phyloP scores from a whole-genome alignment of 2,797 vertebrate species.

The Botia kubotai region DNA sequence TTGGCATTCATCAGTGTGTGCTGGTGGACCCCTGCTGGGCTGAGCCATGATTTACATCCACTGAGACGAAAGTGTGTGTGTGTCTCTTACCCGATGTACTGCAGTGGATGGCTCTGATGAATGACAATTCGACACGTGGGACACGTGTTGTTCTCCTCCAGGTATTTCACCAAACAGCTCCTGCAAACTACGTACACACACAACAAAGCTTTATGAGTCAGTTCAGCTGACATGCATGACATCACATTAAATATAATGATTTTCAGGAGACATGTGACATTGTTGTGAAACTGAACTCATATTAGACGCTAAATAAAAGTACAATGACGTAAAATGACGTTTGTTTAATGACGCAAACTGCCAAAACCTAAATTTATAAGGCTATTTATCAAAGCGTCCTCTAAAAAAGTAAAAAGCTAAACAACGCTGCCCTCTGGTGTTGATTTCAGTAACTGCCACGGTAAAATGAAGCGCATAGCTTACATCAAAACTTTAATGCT shows the following conservation, averaged over 20 bases:
- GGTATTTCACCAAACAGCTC: constrained; percentile 97
- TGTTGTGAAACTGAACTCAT: not conserved
- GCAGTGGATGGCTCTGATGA: constrained; percentile 98
- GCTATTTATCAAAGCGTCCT: constrained; percentile 30
- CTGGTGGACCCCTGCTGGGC: constrained; percentile 43
- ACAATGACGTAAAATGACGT: not conserved
- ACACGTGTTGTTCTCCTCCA: constrained; percentile 99
- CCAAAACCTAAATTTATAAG: not conserved
- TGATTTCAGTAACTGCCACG: constrained; percentile 7
- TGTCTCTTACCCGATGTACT: constrained; percentile 93
- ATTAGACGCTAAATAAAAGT: not conserved
- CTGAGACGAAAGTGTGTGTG: not conserved
- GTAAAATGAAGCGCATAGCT: not conserved
- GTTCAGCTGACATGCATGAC: not conserved
- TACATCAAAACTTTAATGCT: not conserved
- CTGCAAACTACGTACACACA: constrained; percentile 88
- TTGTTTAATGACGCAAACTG: constrained; percentile 1
- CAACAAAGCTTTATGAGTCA: not conserved
- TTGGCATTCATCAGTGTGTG: constrained; percentile 3
- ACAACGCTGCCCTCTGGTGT: constrained; percentile 63
- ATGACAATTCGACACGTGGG: constrained; percentile 98
- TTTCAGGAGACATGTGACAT: not conserved
- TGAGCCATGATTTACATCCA: constrained; percentile 6
- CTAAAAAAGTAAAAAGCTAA: constrained; percentile 28
- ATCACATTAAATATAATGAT: not conserved